Evolutionary conservation across 37 sponge, comb jelly and placozoan genomes (phyloP).

Genomic region (Theonella swinhoei): DNA sequence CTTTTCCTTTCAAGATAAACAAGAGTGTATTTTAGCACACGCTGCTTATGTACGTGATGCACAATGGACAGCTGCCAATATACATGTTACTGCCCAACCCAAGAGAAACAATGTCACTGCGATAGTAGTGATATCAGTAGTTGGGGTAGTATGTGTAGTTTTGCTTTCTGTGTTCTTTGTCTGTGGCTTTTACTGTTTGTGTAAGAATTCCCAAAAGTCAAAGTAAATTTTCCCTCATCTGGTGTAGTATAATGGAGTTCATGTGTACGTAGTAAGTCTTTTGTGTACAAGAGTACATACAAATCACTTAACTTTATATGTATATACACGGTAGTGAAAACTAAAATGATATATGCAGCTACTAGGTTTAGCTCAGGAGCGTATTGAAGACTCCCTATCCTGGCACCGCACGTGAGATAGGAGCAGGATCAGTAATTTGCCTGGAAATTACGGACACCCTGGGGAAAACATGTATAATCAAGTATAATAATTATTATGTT

Average conservation of each 20-base stretch:
- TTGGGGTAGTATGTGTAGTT: background rate
- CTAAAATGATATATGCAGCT: no score
- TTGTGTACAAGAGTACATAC: background rate
- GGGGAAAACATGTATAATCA: no score
- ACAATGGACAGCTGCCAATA: background rate
- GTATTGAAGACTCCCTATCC: background rate
- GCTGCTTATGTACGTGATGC: background rate
- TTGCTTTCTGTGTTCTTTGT: background rate
- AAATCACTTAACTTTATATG: no score
- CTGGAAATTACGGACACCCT: no score
- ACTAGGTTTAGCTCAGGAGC: no score
- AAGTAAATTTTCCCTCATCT: background rate
- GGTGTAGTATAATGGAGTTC: no score
- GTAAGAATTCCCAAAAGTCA: background rate
- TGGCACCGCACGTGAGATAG: no score
- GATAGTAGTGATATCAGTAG: background rate
- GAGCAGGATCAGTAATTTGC: no score
- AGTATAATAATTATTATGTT: no score
- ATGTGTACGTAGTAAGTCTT: background rate
- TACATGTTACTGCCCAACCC: background rate
- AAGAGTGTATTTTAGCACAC: background rate
- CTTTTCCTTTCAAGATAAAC: background rate
- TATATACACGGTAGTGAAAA: no score
- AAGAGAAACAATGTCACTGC: background rate
- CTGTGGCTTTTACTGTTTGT: background rate